A percentile compares a stretch with the other conserved stretches of the same genome.
phyloP scores from a whole-genome alignment of 2,113 vertebrate genomes.

The Pantherophis guttatus region DNA sequence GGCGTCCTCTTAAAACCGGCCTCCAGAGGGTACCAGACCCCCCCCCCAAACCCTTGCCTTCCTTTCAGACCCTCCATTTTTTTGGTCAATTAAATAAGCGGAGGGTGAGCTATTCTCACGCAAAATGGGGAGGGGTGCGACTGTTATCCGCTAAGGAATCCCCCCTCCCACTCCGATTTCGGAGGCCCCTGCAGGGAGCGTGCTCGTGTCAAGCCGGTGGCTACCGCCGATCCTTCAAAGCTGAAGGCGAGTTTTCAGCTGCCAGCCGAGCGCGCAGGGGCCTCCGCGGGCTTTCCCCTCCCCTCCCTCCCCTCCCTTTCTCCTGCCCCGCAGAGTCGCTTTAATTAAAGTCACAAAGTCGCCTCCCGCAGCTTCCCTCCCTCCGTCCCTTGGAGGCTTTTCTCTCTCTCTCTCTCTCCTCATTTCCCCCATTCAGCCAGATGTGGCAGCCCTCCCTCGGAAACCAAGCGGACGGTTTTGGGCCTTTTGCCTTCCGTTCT shows the following conservation, averaged over 20 bases:
- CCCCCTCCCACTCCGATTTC: neutral
- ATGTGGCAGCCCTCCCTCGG: neutral
- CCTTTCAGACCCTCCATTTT: neutral
- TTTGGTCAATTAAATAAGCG: neutral
- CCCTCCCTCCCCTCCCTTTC: neutral
- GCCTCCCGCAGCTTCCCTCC: neutral
- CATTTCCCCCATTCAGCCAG: neutral
- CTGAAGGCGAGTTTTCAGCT: neutral
- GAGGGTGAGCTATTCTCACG: neutral
- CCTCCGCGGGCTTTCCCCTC: neutral
- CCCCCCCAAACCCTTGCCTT: neutral
- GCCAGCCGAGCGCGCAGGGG: neutral
- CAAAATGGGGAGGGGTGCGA: neutral
- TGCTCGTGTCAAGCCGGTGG: neutral
- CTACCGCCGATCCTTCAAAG: neutral
- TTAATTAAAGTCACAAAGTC: constrained; percentile 22
- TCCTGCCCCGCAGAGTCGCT: constrained; percentile 5
- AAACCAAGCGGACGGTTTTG: neutral
- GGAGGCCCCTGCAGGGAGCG: neutral
- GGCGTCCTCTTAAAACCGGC: too few relatives aligned
- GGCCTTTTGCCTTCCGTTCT: neutral
- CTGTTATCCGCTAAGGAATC: neutral
- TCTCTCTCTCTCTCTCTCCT: too few relatives aligned
- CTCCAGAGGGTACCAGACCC: neutral
- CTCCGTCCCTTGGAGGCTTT: neutral